phyloP scores from a whole-genome alignment of 64 coral and sea anemone species.

The Actinia equina region DNA sequence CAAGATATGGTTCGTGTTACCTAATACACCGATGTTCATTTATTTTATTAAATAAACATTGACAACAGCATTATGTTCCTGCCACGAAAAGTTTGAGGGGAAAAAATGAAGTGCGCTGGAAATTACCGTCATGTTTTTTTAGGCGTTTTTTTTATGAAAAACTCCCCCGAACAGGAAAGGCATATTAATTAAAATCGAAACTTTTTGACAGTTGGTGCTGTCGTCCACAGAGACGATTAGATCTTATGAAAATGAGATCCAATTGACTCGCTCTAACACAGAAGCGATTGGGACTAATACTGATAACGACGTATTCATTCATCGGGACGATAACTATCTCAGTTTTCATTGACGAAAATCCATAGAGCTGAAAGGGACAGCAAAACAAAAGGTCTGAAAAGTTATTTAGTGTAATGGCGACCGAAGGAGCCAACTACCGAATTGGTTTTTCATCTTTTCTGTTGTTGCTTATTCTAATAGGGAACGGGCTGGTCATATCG shows the following conservation, averaged over 20 bases:
- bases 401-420: neutral
- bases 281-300: neutral
- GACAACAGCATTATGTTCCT: neutral
- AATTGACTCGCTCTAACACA: conserved; percentile 1
- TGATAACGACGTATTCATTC: neutral
- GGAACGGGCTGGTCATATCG: conserved; percentile 37
- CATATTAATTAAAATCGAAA: neutral
- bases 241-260: neutral
- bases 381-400: neutral
- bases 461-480: conserved; percentile 40
- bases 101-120: neutral
- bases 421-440: neutral
- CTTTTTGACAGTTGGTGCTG: neutral
- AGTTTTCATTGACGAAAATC: neutral
- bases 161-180: conserved; percentile 12
- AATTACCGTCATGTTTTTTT: neutral
- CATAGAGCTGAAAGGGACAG: too few relatives aligned
- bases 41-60: neutral
- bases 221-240: neutral
- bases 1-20: neutral
- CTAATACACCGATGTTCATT: neutral
- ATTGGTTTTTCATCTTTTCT: conserved; percentile 27
- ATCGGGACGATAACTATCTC: neutral
- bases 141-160: neutral
- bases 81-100: neutral